Evolutionary conservation across 35 echinoderm and acorn worm genomes (phyloP), one percentile per base, ranked within the genome.

Genomic region (Anneissia japonica): DNA sequence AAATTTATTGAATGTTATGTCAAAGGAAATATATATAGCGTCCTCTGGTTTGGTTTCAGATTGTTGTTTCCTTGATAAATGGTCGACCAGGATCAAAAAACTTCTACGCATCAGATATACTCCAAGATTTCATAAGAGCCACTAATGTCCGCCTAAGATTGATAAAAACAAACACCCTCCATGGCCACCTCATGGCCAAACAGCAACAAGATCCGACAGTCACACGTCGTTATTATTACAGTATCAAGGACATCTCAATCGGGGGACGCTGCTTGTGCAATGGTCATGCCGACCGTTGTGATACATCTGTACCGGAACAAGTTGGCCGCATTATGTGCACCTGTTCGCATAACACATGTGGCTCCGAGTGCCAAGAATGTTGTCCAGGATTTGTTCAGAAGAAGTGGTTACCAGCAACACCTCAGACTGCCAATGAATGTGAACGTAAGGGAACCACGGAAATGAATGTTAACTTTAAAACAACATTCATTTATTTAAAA

Each of bases 241-340:
- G 96, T 90, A 99, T 99, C 86, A 99, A 99, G 75, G 96, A 99
- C 51, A 99, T 99, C 72, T 94, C 96, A 51, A 90, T 94, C 1
- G 96, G 96, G 37, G 96, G 96, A 34, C 91, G 96, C 26, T 99
- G 96, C 84, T 89, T 93, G 33, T 99, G 96, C 39, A 99, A 99
- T 46, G 96, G 96, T 38, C 96, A 99, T 73, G 96, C 96, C 45
- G 90, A 90, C 37, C 72, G 77, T 31, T 99, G 96, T 64, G 92
- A 93, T 82, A 88, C 89, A 31, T 2, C 51, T 7, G 40, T 45
- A 64, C 86, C 82, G 26, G 91, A 85, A 33, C 30, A 35, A 5
- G 55, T 76, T 32, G 83, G 78, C 0, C 81, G 86, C 10, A 75
- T 89, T 72, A 46, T 89, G 37, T 94, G 96, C 72, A 84, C 89